Evolutionary conservation across 1,140 invertebrate genomes (phyloP).

Genomic region (Trichonephila inaurata): DNA sequence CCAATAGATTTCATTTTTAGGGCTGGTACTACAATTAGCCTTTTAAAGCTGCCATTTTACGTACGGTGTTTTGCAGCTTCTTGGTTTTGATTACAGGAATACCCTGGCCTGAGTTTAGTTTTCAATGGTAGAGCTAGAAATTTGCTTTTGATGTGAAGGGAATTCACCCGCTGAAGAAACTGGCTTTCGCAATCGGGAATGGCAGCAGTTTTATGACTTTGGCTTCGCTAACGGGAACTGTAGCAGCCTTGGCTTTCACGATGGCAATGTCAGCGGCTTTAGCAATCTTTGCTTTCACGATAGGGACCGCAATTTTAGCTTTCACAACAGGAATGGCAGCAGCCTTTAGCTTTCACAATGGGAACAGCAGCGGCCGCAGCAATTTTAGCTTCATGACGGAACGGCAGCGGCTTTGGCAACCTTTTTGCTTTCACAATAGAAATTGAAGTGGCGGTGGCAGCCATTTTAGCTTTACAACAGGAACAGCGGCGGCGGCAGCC

Average conservation of each 20-base stretch:
- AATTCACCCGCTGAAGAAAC: constrained; percentile 29
- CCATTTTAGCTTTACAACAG: too few relatives aligned
- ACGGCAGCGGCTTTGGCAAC: too few relatives aligned
- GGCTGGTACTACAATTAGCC: not conserved
- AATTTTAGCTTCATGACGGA: not conserved
- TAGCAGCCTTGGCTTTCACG: too few relatives aligned
- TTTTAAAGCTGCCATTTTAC: constrained; percentile 8
- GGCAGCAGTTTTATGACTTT: not conserved
- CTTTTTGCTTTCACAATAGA: too few relatives aligned
- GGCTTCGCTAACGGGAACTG: not conserved
- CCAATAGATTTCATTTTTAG: constrained; percentile 18
- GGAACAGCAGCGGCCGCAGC: not conserved
- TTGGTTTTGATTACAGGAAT: constrained; percentile 27
- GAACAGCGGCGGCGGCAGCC: too few relatives aligned
- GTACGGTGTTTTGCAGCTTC: not conserved
- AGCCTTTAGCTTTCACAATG: not conserved
- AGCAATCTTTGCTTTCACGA: too few relatives aligned
- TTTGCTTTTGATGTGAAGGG: constrained; percentile 23
- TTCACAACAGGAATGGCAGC: constrained; percentile 39
- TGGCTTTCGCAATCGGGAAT: constrained; percentile 19
- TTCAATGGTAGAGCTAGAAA: constrained; percentile 20
- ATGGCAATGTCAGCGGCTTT: too few relatives aligned
- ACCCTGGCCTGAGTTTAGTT: constrained; percentile 9
- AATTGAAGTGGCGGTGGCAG: too few relatives aligned
- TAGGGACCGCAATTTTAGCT: not conserved